Percentiles rank a stretch among this genome's conserved stretches.
Evolutionary conservation across 2,797 vertebrate genomes (phyloP).

Genomic region (Eleutherodactylus coqui): DNA sequence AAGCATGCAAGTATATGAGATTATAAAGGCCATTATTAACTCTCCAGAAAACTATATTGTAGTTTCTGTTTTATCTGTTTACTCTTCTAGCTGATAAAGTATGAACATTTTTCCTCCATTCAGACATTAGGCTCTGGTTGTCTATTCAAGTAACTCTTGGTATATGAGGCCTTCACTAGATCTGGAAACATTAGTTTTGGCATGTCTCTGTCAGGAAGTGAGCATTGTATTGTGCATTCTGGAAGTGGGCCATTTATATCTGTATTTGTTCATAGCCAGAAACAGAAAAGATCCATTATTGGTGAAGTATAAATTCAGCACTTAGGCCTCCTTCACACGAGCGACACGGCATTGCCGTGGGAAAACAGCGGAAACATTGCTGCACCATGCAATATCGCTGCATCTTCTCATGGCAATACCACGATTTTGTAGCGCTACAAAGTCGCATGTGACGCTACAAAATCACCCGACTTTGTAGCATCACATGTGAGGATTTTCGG

Average conservation of each 20-base stretch:
- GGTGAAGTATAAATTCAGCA: constrained; percentile 20
- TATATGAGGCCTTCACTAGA: constrained; percentile 65
- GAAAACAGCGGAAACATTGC: no score
- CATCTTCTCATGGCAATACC: no score
- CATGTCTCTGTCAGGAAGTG: constrained; percentile 76
- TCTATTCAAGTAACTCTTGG: constrained; percentile 69
- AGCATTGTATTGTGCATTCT: constrained; percentile 76
- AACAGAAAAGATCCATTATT: neutral
- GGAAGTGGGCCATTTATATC: constrained; percentile 73
- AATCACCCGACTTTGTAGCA: no score
- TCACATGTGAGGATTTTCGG: no score
- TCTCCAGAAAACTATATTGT: constrained; percentile 71
- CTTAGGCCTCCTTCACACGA: neutral
- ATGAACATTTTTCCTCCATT: constrained; percentile 67
- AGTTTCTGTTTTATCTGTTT: constrained; percentile 77
- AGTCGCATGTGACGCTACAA: no score
- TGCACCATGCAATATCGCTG: no score
- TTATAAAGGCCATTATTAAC: constrained; percentile 76
- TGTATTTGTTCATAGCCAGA: constrained; percentile 7
- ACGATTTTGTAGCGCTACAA: no score
- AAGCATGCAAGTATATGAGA: constrained; percentile 74
- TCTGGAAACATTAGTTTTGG: constrained; percentile 72
- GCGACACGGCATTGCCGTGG: no score
- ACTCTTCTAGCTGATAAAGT: constrained; percentile 74
- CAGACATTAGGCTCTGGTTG: constrained; percentile 67